Percentiles rank a stretch among this genome's conserved stretches.
These are phyloP conservation scores for Tragelaphus imberbis DNA, from an alignment of 2,113 vertebrate species.

Conservation along the genomic window DNA sequence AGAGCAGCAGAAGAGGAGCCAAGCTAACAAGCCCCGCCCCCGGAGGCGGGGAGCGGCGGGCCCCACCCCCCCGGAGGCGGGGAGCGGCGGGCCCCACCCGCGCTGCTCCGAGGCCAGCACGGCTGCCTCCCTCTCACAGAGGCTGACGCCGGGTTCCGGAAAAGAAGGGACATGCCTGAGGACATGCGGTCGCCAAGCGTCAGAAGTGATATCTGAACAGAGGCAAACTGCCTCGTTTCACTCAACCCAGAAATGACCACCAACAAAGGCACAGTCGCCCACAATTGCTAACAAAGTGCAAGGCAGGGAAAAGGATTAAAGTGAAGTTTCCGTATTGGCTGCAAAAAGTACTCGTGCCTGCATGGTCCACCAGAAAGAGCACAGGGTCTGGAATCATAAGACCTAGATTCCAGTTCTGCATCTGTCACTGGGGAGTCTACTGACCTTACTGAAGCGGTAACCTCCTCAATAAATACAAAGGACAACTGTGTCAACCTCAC, in stretches of 20 bases:
- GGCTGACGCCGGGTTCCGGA: not conserved
- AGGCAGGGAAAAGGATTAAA: not conserved
- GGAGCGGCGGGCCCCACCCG: not conserved
- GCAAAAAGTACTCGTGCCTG: not conserved
- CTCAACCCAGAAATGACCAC: not conserved
- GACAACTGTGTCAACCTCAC: not conserved
- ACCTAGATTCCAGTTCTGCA: not conserved
- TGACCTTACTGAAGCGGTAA: not conserved
- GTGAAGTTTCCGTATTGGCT: not conserved
- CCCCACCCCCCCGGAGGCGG: fast-evolving
- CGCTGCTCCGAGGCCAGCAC: not conserved
- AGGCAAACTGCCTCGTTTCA: not conserved
- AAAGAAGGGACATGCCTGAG: constrained; percentile 32
- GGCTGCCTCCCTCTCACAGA: not conserved
- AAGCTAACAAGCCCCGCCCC: not conserved
- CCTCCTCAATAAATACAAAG: not conserved
- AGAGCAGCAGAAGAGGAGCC: not conserved
- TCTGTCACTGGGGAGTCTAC: not conserved
- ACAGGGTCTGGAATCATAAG: not conserved
- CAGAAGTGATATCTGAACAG: constrained; percentile 1
- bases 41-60: not conserved
- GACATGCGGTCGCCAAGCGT: constrained; percentile 19
- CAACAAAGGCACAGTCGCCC: not conserved
- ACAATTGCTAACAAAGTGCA: not conserved
- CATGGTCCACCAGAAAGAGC: not conserved